phyloP scores from a whole-genome alignment of 2,113 vertebrate species.

The Hepsetus odoe region DNA sequence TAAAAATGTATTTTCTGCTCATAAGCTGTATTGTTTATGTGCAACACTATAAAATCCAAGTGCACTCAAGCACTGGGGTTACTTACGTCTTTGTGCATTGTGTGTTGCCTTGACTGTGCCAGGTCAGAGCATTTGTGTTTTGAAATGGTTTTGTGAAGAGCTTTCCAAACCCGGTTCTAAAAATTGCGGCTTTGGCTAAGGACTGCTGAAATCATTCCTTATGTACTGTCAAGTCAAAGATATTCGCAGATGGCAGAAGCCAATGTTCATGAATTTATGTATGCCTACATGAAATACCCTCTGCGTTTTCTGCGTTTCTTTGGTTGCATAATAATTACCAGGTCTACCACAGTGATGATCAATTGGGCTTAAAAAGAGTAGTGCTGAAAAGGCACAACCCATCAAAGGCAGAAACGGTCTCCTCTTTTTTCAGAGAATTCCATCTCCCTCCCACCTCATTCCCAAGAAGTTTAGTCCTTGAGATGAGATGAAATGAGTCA shows the following conservation, averaged over 20 bases:
- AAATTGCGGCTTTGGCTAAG: neutral
- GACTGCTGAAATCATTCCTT: neutral
- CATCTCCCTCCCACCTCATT: conserved; percentile 42
- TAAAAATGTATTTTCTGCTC: too few species aligned
- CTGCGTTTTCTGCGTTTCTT: neutral
- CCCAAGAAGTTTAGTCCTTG: conserved; percentile 61
- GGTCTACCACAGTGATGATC: conserved; percentile 15
- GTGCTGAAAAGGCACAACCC: conserved; percentile 19
- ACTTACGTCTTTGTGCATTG: too few species aligned
- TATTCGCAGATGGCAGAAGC: neutral
- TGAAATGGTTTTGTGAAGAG: neutral
- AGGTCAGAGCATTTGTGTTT: too few species aligned
- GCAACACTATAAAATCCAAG: too few species aligned
- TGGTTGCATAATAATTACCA: neutral
- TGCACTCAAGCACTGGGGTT: too few species aligned
- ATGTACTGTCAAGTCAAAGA: conserved; percentile 3
- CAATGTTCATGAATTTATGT: neutral
- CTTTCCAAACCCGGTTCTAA: neutral
- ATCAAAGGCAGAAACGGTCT: conserved; percentile 29
- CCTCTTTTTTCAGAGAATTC: conserved; percentile 40
- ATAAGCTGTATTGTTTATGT: too few species aligned
- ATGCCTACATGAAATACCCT: conserved; percentile 2
- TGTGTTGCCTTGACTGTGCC: too few species aligned
- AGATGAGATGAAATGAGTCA: conserved; percentile 66
- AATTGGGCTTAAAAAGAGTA: conserved; percentile 34